phyloP scores from a whole-genome alignment of 1,140 invertebrate genomes.

The Ctenoplectra terminalis region DNA sequence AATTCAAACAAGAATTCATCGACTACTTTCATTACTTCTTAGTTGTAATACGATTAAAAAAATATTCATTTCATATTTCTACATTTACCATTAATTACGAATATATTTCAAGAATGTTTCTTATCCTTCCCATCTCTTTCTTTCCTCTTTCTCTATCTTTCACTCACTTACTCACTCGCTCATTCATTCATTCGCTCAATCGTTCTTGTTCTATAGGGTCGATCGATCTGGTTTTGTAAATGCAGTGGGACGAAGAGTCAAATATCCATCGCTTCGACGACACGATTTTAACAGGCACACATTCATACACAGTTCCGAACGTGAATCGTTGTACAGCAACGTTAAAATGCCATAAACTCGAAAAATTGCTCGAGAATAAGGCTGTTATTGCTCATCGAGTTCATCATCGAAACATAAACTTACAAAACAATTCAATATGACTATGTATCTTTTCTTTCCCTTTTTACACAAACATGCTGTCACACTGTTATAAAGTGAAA shows the following conservation, averaged over 20 bases:
- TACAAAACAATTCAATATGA: no score
- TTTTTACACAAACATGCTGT: not conserved
- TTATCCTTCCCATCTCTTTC: no score
- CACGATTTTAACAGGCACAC: constrained; percentile 80
- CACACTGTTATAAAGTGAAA: constrained; percentile 1
- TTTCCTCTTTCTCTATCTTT: not conserved
- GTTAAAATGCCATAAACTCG: constrained; percentile 1
- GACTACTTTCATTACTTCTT: not conserved
- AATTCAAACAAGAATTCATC: constrained; percentile 11
- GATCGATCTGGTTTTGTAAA: constrained; percentile 81
- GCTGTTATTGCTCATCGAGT: no score
- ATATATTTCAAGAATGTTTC: not conserved
- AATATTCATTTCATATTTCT: not conserved
- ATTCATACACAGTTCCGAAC: constrained; percentile 76
- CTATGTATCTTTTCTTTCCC: not conserved
- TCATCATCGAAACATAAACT: not conserved
- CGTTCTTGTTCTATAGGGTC: constrained; percentile 59
- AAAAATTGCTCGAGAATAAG: constrained; percentile 34
- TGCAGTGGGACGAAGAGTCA: constrained; percentile 78
- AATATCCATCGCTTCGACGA: constrained; percentile 66
- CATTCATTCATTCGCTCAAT: not conserved
- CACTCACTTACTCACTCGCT: no score
- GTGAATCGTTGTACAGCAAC: constrained; percentile 20
- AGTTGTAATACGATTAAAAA: not conserved
- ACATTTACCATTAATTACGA: not conserved